These are phyloP conservation scores for Stegodyphus dumicola DNA, from an alignment of 1,140 invertebrate genomes.

Conservation along the genomic window DNA sequence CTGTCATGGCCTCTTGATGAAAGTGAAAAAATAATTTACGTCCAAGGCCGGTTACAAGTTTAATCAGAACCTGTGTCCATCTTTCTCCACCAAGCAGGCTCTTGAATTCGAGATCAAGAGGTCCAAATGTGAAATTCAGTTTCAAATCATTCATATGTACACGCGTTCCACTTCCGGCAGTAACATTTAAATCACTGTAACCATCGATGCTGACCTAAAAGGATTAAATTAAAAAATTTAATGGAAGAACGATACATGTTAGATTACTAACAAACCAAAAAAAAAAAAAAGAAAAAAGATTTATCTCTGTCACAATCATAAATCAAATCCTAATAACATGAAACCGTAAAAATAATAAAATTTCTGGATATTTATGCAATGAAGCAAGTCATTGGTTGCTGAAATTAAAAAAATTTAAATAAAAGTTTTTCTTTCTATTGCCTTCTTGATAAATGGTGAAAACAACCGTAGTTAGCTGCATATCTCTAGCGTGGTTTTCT, in stretches of 20 bases:
- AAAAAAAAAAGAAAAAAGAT: too few species aligned
- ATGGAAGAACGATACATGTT: neutral
- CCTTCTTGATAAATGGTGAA: too few species aligned
- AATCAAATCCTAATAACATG: too few species aligned
- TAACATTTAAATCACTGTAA: conserved; percentile 22
- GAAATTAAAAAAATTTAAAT: too few species aligned
- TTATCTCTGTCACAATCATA: too few species aligned
- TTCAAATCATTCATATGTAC: conserved; percentile 33
- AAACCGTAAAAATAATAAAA: too few species aligned
- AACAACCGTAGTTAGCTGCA: too few species aligned
- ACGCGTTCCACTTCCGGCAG: conserved; percentile 1
- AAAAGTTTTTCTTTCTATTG: too few species aligned
- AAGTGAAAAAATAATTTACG: conserved; percentile 29
- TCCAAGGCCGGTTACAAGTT: conserved; percentile 16
- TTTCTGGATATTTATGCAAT: too few species aligned
- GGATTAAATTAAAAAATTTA: neutral
- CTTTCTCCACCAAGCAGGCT: conserved; percentile 35
- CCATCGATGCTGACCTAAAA: conserved; percentile 16
- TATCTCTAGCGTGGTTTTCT: too few species aligned
- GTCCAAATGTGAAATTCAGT: conserved; percentile 16
- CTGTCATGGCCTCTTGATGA: conserved; percentile 34
- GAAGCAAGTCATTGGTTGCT: too few species aligned
- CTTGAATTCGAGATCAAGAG: conserved; percentile 28
- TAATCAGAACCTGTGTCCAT: conserved; percentile 16
- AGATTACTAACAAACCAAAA: too few species aligned